phyloP scores from a whole-genome alignment of 2,888 invertebrate genomes.

The Macrosoma leucophasiata region DNA sequence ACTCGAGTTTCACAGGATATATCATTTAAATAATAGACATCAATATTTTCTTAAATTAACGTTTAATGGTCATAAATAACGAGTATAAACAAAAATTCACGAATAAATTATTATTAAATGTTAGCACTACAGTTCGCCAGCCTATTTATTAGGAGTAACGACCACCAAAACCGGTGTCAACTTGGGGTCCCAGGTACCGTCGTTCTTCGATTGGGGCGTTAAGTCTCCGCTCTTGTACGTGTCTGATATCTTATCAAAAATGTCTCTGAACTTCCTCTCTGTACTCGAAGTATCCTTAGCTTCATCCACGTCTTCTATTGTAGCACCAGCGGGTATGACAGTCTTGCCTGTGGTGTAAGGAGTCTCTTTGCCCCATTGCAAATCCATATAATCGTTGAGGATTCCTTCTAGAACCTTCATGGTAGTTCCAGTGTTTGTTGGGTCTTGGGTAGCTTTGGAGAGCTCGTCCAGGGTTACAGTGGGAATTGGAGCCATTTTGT shows the following conservation, averaged over 20 bases:
- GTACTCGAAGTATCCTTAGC: constrained; percentile 38
- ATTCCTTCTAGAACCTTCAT: constrained; percentile 55
- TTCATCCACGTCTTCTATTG: constrained; percentile 44
- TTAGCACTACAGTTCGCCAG: constrained; percentile 4
- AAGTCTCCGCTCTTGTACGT: constrained; percentile 49
- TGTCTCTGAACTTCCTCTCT: constrained; percentile 44
- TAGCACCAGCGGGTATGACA: constrained; percentile 44
- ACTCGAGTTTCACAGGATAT: too few relatives aligned
- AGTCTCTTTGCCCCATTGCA: constrained; percentile 54
- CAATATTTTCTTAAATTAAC: background rate
- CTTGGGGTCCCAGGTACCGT: constrained; percentile 56
- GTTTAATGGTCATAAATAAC: background rate
- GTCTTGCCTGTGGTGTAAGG: constrained; percentile 61
- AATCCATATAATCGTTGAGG: constrained; percentile 61
- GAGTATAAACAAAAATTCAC: background rate
- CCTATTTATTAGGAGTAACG: constrained; percentile 43
- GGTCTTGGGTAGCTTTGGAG: constrained; percentile 41
- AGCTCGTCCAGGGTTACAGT: constrained; percentile 49
- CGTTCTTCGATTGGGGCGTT: constrained; percentile 43
- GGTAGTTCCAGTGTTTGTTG: constrained; percentile 36
- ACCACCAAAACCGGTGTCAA: constrained; percentile 53
- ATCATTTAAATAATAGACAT: background rate
- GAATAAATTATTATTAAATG: background rate
- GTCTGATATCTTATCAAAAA: constrained; percentile 49
- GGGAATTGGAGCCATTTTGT: constrained; percentile 46